These are phyloP conservation scores for Wasmannia auropunctata DNA, from an alignment of 1,140 invertebrate species.

Conservation along the genomic window DNA sequence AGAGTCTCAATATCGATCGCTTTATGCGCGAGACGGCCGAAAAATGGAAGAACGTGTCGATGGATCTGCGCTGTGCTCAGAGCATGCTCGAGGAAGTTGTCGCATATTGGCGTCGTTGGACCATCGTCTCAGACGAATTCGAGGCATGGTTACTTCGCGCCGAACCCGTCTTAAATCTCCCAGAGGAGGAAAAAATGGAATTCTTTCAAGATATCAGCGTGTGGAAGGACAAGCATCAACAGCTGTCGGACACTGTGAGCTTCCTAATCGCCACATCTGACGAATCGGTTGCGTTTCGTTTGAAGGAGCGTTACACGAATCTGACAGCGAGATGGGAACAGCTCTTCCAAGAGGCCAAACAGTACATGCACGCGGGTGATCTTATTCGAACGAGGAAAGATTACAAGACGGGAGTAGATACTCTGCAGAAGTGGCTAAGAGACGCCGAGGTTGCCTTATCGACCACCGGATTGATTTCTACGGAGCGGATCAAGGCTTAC, in stretches of 20 bases:
- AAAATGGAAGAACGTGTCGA: conserved; percentile 95
- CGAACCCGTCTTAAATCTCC: conserved; percentile 90
- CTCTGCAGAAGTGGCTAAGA: conserved; percentile 92
- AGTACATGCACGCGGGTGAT: conserved; percentile 95
- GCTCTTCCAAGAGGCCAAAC: conserved; percentile 92
- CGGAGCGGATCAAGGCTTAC: conserved; percentile 92
- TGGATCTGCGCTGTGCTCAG: conserved; percentile 95
- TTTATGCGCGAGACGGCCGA: conserved; percentile 95
- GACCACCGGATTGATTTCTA: conserved; percentile 89
- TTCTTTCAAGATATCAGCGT: conserved; percentile 95
- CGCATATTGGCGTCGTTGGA: conserved; percentile 95
- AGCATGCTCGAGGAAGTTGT: conserved; percentile 96
- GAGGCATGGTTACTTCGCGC: conserved; percentile 93
- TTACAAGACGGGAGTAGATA: conserved; percentile 91
- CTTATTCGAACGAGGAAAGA: conserved; percentile 93
- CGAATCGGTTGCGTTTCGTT: conserved; percentile 90
- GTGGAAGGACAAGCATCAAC: conserved; percentile 95
- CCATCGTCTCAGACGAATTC: conserved; percentile 89
- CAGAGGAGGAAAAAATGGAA: conserved; percentile 94
- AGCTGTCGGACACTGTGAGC: conserved; percentile 93
- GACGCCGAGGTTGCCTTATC: conserved; percentile 90
- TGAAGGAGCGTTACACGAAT: conserved; percentile 90
- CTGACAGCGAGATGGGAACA: conserved; percentile 93
- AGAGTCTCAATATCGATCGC: conserved; percentile 91
- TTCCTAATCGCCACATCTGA: conserved; percentile 95